These are phyloP conservation scores for Meteorus sp. DNA, from an alignment of 1,140 invertebrate genomes.

Conservation along the genomic window DNA sequence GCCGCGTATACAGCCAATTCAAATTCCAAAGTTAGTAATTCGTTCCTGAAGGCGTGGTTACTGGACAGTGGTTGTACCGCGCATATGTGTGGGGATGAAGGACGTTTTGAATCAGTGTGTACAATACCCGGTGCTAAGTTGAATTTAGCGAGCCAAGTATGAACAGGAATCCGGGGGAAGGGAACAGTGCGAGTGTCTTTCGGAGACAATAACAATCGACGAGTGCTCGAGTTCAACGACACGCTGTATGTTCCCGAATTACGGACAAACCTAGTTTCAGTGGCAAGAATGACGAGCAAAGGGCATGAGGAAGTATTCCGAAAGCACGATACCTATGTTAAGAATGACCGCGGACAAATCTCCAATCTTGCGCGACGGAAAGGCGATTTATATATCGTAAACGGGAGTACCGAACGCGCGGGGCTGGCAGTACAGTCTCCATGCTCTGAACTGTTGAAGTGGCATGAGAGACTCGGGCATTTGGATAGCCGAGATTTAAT, in stretches of 20 bases:
- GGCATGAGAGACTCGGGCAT: slow-evolving; percentile 26
- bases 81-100: background rate
- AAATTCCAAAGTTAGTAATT: too few relatives aligned
- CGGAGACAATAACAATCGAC: background rate
- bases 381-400: slow-evolving; percentile 23
- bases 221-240: slow-evolving; percentile 25
- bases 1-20: too few relatives aligned
- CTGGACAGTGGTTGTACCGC: background rate
- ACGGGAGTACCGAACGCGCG: background rate
- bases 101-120: background rate
- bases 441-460: background rate
- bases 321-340: slow-evolving; percentile 1
- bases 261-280: slow-evolving; percentile 34
- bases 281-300: slow-evolving; percentile 32
- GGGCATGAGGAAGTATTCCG: slow-evolving; percentile 25
- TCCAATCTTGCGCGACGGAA: slow-evolving; percentile 9
- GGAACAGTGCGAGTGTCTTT: slow-evolving; percentile 20
- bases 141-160: background rate
- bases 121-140: background rate
- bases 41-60: too few relatives aligned
- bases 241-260: slow-evolving; percentile 36
- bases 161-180: background rate
- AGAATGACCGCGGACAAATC: background rate
- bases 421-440: background rate
- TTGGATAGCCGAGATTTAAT: slow-evolving; percentile 19